Base-by-base conservation (phyloP, 2,113 vertebrate genomes). In the Oostethus manadensis region DNA sequence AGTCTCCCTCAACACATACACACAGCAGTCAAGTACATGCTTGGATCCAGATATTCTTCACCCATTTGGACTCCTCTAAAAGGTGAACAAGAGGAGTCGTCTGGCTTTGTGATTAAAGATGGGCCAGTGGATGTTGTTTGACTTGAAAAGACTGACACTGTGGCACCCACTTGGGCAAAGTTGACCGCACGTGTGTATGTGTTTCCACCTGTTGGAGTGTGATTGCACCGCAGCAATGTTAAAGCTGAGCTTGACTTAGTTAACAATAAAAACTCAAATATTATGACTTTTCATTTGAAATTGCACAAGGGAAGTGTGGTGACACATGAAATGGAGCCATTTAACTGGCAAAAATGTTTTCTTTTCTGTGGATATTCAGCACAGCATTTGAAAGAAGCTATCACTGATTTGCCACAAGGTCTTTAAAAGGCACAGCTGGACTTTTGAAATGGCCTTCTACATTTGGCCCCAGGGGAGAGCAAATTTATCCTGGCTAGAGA, bases 361-460 rank as follows among this genome's bases (percentile, higher is more conserved):
- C 60, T 60, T 47, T 53, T 73, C 61, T 59, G 64, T 66, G 61
- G 70, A 71, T 67, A 66, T 72, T 79, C 65, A 46, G 58, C 48
- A 18, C 66, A 60, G 58, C 60, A 43, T 73, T 76, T 80, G 71
- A 71, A 70, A 73, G 73, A 55, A 44, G 60, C 60, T 49, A 58
- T 63, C 8, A 43, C 58, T 56, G 60, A 58, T 79, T 78, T 78
- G 80, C 16, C n/a, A 80, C 76, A 71, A 78, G 71, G 65, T 71
- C 55, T 55, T 81, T 79, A 67, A 76, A 78, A 78, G 61, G 71
- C 75, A 81, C 82, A 78, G 73, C 75, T 79, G 81, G 76, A 70
- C 77, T 68, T 79, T 79, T 66, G n/a, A 77, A 78, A 73, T 51
- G 70, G 65, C 64, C 67, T 82, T 74, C 53, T 73, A 78, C 72